Percentiles rank a stretch among this genome's conserved stretches.
Evolutionary conservation across 2,888 invertebrate species (phyloP).

Genomic region (Venustoraphidia nigricollis): DNA sequence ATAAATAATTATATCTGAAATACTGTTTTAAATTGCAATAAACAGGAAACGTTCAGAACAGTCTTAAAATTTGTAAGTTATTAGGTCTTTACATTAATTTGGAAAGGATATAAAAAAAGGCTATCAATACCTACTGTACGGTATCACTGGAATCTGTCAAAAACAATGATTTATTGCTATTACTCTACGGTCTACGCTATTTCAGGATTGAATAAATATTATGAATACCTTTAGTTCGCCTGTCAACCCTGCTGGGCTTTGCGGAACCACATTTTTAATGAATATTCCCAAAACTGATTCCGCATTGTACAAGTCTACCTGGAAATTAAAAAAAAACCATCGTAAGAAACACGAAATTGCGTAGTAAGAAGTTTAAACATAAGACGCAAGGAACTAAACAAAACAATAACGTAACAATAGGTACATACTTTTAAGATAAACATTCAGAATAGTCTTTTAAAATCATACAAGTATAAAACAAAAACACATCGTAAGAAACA

Average conservation of each 20-base stretch:
- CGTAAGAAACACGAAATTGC: neutral
- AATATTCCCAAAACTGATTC: slow-evolving; percentile 84
- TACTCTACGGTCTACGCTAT: neutral
- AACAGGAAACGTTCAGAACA: too few species aligned
- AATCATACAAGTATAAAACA: neutral
- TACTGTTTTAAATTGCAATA: too few species aligned
- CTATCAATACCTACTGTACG: neutral
- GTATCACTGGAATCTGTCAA: neutral
- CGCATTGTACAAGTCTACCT: slow-evolving; percentile 62
- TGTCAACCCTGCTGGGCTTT: slow-evolving; percentile 84
- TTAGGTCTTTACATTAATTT: neutral
- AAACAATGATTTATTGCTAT: neutral
- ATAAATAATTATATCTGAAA: too few species aligned
- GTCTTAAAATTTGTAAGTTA: too few species aligned
- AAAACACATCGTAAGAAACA: slow-evolving; percentile 3
- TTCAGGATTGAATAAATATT: neutral
- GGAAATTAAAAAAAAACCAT: slow-evolving; percentile 12
- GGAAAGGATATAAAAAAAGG: neutral
- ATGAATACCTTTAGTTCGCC: slow-evolving; percentile 64
- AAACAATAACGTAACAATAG: neutral
- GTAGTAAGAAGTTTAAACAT: too few species aligned
- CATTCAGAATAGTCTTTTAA: neutral
- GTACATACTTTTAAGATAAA: neutral
- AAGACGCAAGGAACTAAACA: too few species aligned
- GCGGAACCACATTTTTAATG: slow-evolving; percentile 88